Conservation (phyloP, 2,113 vertebrate genomes). For the Furnarius figulus region DNA sequence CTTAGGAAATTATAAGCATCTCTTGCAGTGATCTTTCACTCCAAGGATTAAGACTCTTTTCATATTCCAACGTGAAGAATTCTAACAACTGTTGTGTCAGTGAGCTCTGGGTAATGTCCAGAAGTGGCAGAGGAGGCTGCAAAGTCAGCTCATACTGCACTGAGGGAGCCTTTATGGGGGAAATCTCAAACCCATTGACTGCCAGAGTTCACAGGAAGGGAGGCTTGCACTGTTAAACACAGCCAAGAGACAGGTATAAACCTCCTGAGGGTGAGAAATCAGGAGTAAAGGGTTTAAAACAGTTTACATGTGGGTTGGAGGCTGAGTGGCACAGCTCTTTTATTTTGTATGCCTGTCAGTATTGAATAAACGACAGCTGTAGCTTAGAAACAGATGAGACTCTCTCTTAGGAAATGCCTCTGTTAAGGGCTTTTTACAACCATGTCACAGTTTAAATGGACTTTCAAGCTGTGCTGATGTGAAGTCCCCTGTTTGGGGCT, state of each 20-base stretch:
- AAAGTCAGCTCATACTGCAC: background rate
- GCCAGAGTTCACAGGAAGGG: background rate
- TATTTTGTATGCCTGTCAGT: background rate
- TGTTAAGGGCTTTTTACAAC: conserved; percentile 3
- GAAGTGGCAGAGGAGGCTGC: background rate
- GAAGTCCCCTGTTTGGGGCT: background rate
- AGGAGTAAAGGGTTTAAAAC: background rate
- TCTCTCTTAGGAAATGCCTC: conserved; percentile 13
- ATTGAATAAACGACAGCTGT: background rate
- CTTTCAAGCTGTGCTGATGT: conserved; percentile 33
- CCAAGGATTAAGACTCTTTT: background rate
- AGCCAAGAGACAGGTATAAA: background rate
- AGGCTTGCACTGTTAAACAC: background rate
- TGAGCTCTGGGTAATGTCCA: background rate
- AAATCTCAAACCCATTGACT: background rate
- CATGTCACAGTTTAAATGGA: conserved; percentile 8
- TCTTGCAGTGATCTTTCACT: conserved; percentile 4
- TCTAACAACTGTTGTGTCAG: background rate
- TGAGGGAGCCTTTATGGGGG: background rate
- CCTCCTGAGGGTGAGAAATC: background rate
- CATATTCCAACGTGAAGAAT: background rate
- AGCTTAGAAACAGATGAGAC: background rate
- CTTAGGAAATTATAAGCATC: background rate
- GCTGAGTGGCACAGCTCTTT: background rate
- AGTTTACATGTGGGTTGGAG: background rate